These are phyloP conservation scores for Cuniculus paca DNA, from an alignment of 2,797 vertebrate species.

Conservation along the genomic window DNA sequence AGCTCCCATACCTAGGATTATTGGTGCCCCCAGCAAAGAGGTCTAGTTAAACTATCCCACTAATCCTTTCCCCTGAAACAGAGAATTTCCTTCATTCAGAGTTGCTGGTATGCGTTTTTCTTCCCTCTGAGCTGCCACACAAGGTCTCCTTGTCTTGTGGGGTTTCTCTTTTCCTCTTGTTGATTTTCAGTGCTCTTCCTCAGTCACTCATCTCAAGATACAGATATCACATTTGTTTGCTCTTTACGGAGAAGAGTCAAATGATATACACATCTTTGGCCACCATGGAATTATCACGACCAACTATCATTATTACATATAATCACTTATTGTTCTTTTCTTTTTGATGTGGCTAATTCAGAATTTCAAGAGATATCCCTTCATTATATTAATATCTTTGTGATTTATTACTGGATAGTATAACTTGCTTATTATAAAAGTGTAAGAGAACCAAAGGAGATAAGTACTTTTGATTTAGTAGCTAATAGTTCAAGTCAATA, in stretches of 20 bases:
- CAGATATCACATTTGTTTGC: neutral
- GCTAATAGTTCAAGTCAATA: neutral
- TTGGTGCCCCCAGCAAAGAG: neutral
- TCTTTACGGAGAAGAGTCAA: neutral
- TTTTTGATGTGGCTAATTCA: neutral
- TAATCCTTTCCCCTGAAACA: neutral
- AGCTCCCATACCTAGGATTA: neutral
- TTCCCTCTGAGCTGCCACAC: neutral
- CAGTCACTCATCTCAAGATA: neutral
- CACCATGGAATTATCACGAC: neutral
- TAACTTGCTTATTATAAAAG: conserved; percentile 7
- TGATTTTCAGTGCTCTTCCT: neutral
- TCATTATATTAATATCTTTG: neutral
- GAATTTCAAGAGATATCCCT: neutral
- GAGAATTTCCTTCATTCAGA: neutral
- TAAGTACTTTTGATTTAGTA: neutral
- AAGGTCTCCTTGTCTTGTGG: neutral
- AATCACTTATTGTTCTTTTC: neutral
- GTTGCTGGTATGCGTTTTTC: neutral
- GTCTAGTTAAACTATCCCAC: neutral
- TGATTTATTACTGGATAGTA: neutral
- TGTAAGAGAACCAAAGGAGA: neutral
- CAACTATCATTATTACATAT: neutral
- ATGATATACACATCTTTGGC: neutral
- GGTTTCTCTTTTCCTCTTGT: too few species aligned